Conservation (phyloP, 2,113 vertebrate species). For the Macrotis lagotis region DNA sequence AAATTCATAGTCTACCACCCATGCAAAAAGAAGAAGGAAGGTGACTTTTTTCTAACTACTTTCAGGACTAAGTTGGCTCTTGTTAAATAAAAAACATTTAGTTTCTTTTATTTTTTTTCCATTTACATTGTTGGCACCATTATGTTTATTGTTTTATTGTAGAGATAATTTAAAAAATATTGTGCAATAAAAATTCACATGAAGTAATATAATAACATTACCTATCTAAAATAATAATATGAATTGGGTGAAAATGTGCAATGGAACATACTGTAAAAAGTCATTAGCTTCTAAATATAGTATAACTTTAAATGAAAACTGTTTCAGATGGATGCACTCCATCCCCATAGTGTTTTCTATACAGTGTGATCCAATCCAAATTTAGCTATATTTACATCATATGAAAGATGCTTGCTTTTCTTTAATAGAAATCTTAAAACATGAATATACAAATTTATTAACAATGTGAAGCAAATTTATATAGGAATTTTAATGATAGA, state of each 20-base stretch:
- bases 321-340: neutral
- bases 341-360: neutral
- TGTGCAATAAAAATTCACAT: neutral
- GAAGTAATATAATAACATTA: neutral
- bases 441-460: slow-evolving; percentile 3
- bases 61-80: neutral
- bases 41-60: neutral
- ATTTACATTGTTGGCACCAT: neutral
- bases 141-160: neutral
- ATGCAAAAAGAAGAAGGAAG: neutral
- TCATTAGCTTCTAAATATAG: neutral
- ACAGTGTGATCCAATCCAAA: neutral
- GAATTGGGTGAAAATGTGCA: neutral
- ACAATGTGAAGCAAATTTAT: neutral
- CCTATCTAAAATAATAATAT: neutral
- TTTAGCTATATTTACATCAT: neutral
- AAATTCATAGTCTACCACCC: neutral
- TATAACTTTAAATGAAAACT: neutral
- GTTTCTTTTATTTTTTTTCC: neutral
- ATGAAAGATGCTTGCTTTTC: neutral
- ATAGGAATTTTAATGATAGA: slow-evolving; percentile 2
- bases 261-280: neutral
- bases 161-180: neutral
- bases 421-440: slow-evolving; percentile 8
- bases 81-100: neutral